A percentile compares a stretch with the other conserved stretches of the same genome.
These are phyloP conservation scores for Clinocottus analis DNA, from an alignment of 2,113 vertebrate genomes.

Conservation along the genomic window DNA sequence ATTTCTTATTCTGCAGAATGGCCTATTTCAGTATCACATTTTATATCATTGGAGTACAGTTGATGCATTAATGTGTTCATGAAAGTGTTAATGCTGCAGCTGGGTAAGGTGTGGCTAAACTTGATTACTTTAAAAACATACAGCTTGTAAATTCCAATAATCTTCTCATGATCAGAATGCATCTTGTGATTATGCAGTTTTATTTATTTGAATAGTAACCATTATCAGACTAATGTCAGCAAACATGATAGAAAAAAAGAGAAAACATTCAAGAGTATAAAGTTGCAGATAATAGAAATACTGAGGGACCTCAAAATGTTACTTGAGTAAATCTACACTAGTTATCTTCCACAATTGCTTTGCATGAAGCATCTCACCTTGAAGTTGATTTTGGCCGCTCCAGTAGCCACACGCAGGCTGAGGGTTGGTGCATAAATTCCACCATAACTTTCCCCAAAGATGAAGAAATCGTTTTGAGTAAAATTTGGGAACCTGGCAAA, in stretches of 20 bases:
- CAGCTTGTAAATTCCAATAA: background rate
- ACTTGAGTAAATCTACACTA: background rate
- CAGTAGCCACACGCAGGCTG: slow-evolving; percentile 74
- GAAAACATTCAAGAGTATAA: background rate
- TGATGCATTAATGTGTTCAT: background rate
- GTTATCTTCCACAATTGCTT: background rate
- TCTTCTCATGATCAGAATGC: background rate
- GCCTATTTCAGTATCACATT: background rate
- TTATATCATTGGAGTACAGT: background rate
- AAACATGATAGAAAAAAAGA: background rate
- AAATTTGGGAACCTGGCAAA: slow-evolving; percentile 84
- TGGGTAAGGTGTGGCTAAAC: background rate
- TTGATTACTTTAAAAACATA: background rate
- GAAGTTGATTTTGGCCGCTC: slow-evolving; percentile 76
- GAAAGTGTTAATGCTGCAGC: background rate
- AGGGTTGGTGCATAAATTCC: slow-evolving; percentile 83
- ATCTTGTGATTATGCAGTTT: background rate
- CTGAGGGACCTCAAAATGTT: background rate
- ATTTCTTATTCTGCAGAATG: background rate
- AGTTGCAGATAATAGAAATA: background rate
- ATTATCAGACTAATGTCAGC: background rate
- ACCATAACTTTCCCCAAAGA: slow-evolving; percentile 86
- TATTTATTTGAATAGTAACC: background rate
- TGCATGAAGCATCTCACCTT: slow-evolving; percentile 67
- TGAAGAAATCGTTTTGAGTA: slow-evolving; percentile 82